Percentiles rank a stretch among this genome's conserved stretches.
These are phyloP conservation scores for Myotis davidii DNA, from an alignment of 2,113 vertebrate species.

Conservation along the genomic window DNA sequence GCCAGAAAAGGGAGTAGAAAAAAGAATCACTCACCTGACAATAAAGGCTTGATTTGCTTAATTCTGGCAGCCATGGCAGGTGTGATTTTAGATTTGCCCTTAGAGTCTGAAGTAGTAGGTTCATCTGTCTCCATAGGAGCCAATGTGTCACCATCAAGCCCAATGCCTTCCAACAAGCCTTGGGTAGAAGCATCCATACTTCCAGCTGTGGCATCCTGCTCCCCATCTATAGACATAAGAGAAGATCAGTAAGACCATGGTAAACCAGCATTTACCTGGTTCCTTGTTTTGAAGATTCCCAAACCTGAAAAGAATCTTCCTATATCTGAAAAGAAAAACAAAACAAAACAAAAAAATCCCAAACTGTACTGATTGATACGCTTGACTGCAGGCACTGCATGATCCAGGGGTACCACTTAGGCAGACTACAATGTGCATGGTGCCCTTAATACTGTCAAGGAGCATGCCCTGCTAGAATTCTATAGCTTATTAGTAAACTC, in stretches of 20 bases:
- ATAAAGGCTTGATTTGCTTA: constrained; percentile 95
- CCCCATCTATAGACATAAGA: constrained; percentile 81
- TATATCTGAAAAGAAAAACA: not conserved
- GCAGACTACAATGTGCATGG: not conserved
- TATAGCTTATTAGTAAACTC: not conserved
- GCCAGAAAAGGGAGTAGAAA: not conserved
- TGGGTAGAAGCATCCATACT: constrained; percentile 90
- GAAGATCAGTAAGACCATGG: not conserved
- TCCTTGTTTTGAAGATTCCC: not conserved
- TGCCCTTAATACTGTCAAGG: not conserved
- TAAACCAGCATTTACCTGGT: not conserved
- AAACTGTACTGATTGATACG: not conserved
- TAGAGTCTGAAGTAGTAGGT: constrained; percentile 91
- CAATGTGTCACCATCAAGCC: constrained; percentile 92
- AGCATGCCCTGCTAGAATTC: not conserved
- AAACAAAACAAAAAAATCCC: not conserved
- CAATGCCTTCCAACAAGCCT: constrained; percentile 94
- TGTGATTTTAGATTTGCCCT: constrained; percentile 94
- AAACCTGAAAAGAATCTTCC: not conserved
- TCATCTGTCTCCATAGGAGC: constrained; percentile 97
- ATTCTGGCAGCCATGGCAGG: constrained; percentile 96
- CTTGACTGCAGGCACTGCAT: not conserved
- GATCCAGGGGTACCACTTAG: not conserved
- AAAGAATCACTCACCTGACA: constrained; percentile 88
- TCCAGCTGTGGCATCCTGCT: constrained; percentile 86